A percentile compares a stretch with the other conserved stretches of the same genome.
These are phyloP conservation scores for Phasianus colchicus DNA, from an alignment of 2,113 vertebrate species.

Conservation along the genomic window DNA sequence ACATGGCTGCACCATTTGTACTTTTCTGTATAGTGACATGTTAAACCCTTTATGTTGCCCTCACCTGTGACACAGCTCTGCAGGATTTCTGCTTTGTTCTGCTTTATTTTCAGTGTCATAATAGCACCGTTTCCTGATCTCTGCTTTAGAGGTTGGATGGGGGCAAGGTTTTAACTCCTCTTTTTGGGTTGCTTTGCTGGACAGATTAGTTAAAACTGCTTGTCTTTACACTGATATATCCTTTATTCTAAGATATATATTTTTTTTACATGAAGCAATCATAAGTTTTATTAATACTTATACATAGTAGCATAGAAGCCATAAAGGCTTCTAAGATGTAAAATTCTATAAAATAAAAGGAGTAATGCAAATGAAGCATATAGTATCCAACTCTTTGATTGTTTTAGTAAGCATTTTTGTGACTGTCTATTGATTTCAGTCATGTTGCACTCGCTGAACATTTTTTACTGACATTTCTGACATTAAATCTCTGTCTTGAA, in stretches of 20 bases:
- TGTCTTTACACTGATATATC: not conserved
- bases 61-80: not conserved
- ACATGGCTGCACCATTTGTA: rapidly evolving
- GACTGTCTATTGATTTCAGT: not conserved
- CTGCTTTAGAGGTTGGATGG: not conserved
- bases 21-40: rapidly evolving
- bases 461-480: not conserved
- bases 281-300: not conserved
- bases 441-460: not conserved
- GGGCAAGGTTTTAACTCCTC: not conserved
- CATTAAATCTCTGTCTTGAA: not conserved
- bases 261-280: not conserved
- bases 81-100: not conserved
- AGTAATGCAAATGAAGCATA: not conserved
- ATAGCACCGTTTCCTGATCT: not conserved
- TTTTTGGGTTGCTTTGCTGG: not conserved
- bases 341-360: not conserved
- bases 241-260: rapidly evolving
- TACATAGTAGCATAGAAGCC: no score
- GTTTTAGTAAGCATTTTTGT: not conserved
- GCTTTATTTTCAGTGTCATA: not conserved
- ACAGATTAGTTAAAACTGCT: not conserved
- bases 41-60: not conserved
- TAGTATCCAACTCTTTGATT: not conserved
- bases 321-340: not conserved